phyloP scores from a whole-genome alignment of 2,113 vertebrate species.

The Chaenocephalus aceratus region DNA sequence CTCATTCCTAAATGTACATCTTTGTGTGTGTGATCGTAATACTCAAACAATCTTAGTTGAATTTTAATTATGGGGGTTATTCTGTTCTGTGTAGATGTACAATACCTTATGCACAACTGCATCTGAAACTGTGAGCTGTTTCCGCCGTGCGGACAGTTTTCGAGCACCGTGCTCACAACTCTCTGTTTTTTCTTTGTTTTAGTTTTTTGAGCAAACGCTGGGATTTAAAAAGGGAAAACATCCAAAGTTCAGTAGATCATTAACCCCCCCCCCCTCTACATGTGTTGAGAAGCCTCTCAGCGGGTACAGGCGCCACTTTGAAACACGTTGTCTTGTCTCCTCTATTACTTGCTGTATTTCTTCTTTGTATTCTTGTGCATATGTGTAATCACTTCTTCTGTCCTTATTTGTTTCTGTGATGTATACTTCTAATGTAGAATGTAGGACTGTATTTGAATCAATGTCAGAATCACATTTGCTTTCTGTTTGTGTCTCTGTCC shows the following conservation, averaged over 20 bases:
- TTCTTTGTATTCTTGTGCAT: conserved; percentile 67
- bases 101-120: conserved; percentile 59
- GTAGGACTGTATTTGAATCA: conserved; percentile 56
- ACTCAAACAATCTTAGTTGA: conserved; percentile 40
- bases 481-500: conserved; percentile 63
- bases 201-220: conserved; percentile 38
- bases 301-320: conserved; percentile 41
- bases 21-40: conserved; percentile 57
- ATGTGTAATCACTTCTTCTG: conserved; percentile 58
- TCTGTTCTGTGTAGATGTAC: conserved; percentile 54
- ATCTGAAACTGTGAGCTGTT: conserved; percentile 49
- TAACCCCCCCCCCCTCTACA: conserved; percentile 38
- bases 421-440: conserved; percentile 50
- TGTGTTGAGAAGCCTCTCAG: conserved; percentile 44
- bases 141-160: conserved; percentile 48
- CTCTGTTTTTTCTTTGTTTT: neutral
- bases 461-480: conserved; percentile 51
- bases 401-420: conserved; percentile 29
- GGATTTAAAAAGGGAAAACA: conserved; percentile 78
- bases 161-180: conserved; percentile 44
- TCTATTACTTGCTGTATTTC: conserved; percentile 64
- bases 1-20: conserved; percentile 72
- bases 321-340: conserved; percentile 69
- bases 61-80: conserved; percentile 32
- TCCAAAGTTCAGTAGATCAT: conserved; percentile 60